Evolutionary conservation across 35 echinoderm and acorn worm species (phyloP).

Genomic region (Eucidaris tribuloides): DNA sequence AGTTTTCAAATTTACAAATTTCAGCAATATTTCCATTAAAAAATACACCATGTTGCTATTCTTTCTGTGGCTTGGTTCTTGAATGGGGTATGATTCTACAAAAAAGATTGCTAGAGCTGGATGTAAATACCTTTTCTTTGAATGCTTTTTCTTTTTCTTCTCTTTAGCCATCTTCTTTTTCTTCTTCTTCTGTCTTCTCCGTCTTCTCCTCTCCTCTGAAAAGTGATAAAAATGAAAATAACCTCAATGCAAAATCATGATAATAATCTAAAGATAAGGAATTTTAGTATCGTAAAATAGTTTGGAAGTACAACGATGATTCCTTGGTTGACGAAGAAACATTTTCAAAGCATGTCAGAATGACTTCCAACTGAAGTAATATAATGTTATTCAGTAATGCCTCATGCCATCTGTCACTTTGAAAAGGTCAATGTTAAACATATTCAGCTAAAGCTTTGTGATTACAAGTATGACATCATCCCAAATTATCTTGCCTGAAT

Average conservation of each 20-base stretch:
- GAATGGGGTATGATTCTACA: too few species aligned
- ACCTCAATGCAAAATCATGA: background rate
- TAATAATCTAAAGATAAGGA: background rate
- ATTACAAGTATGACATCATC: too few species aligned
- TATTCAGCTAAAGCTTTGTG: too few species aligned
- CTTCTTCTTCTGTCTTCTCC: slow-evolving; percentile 27
- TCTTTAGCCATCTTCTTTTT: slow-evolving; percentile 10
- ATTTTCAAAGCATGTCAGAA: background rate
- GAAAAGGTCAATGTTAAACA: too few species aligned
- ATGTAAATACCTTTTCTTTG: slow-evolving; percentile 57
- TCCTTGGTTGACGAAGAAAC: background rate
- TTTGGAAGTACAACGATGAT: background rate
- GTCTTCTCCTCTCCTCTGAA: slow-evolving; percentile 45
- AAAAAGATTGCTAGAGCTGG: too few species aligned
- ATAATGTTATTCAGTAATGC: background rate
- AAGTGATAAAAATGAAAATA: background rate
- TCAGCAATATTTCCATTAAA: background rate
- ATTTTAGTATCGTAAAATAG: background rate
- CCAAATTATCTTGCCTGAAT: too few species aligned
- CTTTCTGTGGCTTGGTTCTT: too few species aligned
- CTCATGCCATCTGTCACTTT: background rate
- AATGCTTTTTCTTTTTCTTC: slow-evolving; percentile 29
- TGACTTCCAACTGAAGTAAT: background rate
- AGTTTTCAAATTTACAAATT: background rate
- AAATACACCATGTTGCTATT: background rate